These are phyloP conservation scores for Chymomyza costata DNA, from an alignment of 1,140 invertebrate species.

Conservation along the genomic window DNA sequence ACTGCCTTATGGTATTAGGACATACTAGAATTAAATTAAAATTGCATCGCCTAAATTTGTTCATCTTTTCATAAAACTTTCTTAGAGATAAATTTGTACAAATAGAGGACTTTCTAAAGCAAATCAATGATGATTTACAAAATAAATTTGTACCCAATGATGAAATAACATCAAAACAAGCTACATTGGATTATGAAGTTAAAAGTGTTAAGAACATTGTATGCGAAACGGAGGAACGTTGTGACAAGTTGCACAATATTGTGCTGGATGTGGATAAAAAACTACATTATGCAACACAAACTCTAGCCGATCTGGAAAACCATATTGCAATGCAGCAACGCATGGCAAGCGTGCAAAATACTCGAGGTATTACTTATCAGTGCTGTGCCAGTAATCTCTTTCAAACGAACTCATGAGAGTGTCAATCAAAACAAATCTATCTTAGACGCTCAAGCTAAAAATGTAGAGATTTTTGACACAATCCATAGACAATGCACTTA, in stretches of 20 bases:
- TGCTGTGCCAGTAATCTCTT: no score
- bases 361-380: no score
- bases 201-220: conserved; percentile 72
- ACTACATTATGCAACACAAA: conserved; percentile 60
- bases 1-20: no score
- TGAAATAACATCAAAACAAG: conserved; percentile 50
- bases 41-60: no score
- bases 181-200: conserved; percentile 65
- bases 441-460: no score
- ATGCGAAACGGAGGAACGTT: conserved; percentile 71
- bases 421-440: no score
- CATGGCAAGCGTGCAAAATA: conserved; percentile 58
- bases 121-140: conserved; percentile 61
- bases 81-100: conserved; percentile 62
- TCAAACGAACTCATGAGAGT: no score
- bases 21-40: no score
- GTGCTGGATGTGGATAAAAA: conserved; percentile 44
- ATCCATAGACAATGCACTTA: no score
- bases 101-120: conserved; percentile 62
- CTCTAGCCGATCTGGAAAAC: conserved; percentile 58
- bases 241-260: conserved; percentile 54
- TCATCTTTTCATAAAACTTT: neutral
- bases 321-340: conserved; percentile 67
- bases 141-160: conserved; percentile 46
- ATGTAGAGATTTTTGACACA: no score